A percentile compares a stretch with the other conserved stretches of the same genome.
Evolutionary conservation across 2,888 invertebrate species (phyloP).

Genomic region (Mesoligia furuncula): DNA sequence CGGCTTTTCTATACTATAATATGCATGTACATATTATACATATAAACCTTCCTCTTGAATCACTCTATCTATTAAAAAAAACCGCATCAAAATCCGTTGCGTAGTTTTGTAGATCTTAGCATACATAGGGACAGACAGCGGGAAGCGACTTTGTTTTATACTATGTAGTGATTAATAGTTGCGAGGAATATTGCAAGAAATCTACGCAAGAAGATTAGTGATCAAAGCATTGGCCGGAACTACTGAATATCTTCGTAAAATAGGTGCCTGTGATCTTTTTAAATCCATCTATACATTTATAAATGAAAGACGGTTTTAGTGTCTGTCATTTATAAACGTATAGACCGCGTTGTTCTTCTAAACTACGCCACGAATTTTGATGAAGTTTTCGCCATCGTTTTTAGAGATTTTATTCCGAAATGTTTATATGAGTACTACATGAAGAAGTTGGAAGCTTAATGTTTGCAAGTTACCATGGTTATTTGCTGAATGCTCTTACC

Average conservation of each 20-base stretch:
- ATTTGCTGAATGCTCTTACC: conserved; percentile 72
- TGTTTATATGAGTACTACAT: neutral
- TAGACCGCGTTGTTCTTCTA: neutral
- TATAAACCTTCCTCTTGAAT: no score
- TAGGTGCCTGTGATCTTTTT: neutral
- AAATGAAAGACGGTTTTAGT: neutral
- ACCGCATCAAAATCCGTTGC: no score
- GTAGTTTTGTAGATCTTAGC: no score
- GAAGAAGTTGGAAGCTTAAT: neutral
- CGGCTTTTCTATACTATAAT: no score
- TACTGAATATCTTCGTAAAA: neutral
- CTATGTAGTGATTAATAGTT: no score
- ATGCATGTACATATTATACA: no score
- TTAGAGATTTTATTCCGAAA: neutral
- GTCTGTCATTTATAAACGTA: neutral
- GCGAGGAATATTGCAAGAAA: neutral
- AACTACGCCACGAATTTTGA: neutral
- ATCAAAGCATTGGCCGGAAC: neutral
- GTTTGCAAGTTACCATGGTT: neutral
- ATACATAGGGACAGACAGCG: no score
- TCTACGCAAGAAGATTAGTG: no score
- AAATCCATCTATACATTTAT: neutral
- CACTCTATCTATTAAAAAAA: no score
- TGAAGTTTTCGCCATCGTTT: neutral
- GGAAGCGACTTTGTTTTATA: no score